phyloP scores from a whole-genome alignment of 1,140 invertebrate species.

The Drosophila obscura region DNA sequence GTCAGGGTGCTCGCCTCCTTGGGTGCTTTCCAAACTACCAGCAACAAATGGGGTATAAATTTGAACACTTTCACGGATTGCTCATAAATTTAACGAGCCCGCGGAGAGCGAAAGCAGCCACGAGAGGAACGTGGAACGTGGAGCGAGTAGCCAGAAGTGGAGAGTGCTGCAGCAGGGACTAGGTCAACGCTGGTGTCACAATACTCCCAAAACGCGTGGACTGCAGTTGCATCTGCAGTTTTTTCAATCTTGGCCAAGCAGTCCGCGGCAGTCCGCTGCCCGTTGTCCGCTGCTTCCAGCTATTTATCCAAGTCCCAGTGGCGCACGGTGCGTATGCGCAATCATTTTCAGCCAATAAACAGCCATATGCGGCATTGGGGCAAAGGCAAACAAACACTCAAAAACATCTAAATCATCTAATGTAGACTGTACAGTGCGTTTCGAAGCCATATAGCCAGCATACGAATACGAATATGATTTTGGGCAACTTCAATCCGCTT shows the following conservation, averaged over 20 bases:
- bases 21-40: slow-evolving; percentile 13
- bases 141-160: not conserved
- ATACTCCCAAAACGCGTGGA: not conserved
- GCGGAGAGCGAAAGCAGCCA: slow-evolving; percentile 5
- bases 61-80: slow-evolving; percentile 59
- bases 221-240: slow-evolving; percentile 7
- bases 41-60: slow-evolving; percentile 38
- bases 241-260: not conserved
- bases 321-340: slow-evolving; percentile 41
- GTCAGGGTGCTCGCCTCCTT: not conserved
- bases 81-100: slow-evolving; percentile 65
- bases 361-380: slow-evolving; percentile 38
- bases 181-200: slow-evolving; percentile 25
- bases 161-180: not conserved
- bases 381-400: slow-evolving; percentile 6
- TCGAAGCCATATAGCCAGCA: not conserved
- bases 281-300: not conserved
- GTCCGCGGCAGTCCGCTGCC: no score
- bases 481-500: no score
- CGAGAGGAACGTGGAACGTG: not conserved
- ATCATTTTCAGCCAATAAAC: slow-evolving; percentile 50
- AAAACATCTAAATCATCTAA: not conserved
- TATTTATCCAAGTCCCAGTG: slow-evolving; percentile 10
- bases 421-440: slow-evolving; percentile 13
- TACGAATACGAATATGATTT: no score